Evolutionary conservation across 1,140 invertebrate genomes (phyloP).

Genomic region (Lordiphosa clarofinis): DNA sequence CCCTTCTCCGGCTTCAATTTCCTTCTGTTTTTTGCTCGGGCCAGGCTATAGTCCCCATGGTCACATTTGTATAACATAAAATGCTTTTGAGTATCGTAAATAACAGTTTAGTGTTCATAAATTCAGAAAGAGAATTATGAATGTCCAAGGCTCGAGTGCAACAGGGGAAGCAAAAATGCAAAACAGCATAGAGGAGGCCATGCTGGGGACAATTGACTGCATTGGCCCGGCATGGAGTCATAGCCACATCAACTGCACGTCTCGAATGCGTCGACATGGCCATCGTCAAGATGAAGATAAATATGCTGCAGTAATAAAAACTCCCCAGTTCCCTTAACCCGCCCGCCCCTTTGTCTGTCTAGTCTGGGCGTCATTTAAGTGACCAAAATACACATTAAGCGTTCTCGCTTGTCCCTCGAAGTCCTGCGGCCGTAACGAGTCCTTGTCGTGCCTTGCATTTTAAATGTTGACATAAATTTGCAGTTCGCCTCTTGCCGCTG

Average conservation of each 20-base stretch:
- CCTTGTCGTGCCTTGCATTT: slow-evolving; percentile 47
- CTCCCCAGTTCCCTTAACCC: slow-evolving; percentile 13
- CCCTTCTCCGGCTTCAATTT: too few relatives aligned
- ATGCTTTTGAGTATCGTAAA: slow-evolving; percentile 68
- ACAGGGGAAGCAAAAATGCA: slow-evolving; percentile 22
- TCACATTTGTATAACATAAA: slow-evolving; percentile 61
- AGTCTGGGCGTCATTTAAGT: slow-evolving; percentile 48
- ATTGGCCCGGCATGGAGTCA: slow-evolving; percentile 29
- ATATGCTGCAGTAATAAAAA: slow-evolving; percentile 61
- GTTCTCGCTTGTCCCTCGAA: slow-evolving; percentile 24
- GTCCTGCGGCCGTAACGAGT: slow-evolving; percentile 32
- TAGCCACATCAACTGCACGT: slow-evolving; percentile 51
- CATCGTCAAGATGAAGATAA: slow-evolving; percentile 51
- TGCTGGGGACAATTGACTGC: slow-evolving; percentile 47
- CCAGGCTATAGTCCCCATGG: slow-evolving; percentile 28
- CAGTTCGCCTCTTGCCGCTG: slow-evolving; percentile 48
- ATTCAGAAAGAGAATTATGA: slow-evolving; percentile 66
- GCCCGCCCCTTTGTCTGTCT: background rate
- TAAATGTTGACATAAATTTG: slow-evolving; percentile 57
- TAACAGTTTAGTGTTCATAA: slow-evolving; percentile 69
- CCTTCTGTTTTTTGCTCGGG: slow-evolving; percentile 3
- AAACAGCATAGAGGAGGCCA: slow-evolving; percentile 46
- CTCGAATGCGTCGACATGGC: slow-evolving; percentile 44
- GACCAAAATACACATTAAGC: slow-evolving; percentile 58
- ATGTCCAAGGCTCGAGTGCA: slow-evolving; percentile 48